A percentile compares a stretch with the other conserved stretches of the same genome.
Conservation (phyloP, 2,888 invertebrate genomes). For the Dascillus cervinus region DNA sequence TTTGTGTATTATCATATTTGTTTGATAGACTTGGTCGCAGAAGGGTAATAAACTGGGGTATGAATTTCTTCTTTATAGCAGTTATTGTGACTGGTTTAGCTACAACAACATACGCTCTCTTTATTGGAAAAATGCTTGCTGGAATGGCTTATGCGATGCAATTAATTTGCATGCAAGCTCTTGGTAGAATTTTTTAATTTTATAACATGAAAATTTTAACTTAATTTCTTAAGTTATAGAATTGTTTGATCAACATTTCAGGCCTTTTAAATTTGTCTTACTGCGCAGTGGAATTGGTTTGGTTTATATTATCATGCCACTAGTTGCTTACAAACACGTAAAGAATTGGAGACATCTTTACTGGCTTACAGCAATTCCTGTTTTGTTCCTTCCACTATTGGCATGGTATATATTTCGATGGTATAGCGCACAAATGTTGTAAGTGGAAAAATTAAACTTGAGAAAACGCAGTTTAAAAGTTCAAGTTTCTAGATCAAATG, state of each 20-base stretch:
- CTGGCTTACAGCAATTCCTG: neutral
- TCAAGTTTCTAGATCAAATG: no score
- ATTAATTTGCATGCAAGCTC: no score
- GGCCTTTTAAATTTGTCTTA: slow-evolving; percentile 5
- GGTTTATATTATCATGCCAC: slow-evolving; percentile 1
- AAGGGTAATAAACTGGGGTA: slow-evolving; percentile 6
- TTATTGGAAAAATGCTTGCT: slow-evolving; percentile 6
- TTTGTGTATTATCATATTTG: no score
- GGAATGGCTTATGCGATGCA: slow-evolving; percentile 6
- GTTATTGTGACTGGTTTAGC: slow-evolving; percentile 4
- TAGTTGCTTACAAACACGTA: slow-evolving; percentile 4
- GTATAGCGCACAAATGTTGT: no score
- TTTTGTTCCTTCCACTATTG: slow-evolving; percentile 9
- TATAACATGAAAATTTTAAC: no score
- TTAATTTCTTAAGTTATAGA: no score
- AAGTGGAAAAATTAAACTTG: no score
- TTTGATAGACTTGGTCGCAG: slow-evolving; percentile 10
- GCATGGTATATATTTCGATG: no score
- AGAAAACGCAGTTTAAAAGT: no score
- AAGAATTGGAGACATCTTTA: slow-evolving; percentile 9
- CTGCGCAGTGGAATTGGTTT: slow-evolving; percentile 5
- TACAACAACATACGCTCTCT: neutral
- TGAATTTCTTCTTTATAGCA: slow-evolving; percentile 2
- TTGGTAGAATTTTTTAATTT: no score
- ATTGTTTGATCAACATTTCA: slow-evolving; percentile 3